phyloP scores from a whole-genome alignment of 1,140 invertebrate species.

The Elymnias hypermnestra region DNA sequence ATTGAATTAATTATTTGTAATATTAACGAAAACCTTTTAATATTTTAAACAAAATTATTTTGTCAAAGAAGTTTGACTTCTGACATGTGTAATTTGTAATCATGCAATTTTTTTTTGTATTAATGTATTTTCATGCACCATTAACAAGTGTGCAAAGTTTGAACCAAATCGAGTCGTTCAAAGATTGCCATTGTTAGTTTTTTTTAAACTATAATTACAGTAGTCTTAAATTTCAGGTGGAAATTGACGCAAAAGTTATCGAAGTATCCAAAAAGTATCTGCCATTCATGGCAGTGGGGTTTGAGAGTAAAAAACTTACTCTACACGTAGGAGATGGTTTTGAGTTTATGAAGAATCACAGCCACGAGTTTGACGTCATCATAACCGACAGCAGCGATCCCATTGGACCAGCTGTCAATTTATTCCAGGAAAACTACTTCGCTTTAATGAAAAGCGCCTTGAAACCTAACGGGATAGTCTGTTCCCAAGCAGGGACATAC shows the following conservation, averaged over 20 bases:
- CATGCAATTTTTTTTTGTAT: no score
- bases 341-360: slow-evolving; percentile 93
- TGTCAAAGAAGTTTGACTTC: no score
- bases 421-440: slow-evolving; percentile 93
- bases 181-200: no score
- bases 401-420: slow-evolving; percentile 85
- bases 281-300: slow-evolving; percentile 92
- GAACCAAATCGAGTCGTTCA: no score
- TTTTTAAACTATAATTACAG: no score
- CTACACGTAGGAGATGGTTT: slow-evolving; percentile 95
- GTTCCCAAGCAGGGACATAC: slow-evolving; percentile 93
- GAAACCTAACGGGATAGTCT: slow-evolving; percentile 91
- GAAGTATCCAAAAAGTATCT: slow-evolving; percentile 93
- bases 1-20: no score
- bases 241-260: slow-evolving; percentile 96
- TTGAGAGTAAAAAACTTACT: slow-evolving; percentile 88
- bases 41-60: no score
- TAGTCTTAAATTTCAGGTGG: slow-evolving; percentile 80
- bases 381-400: slow-evolving; percentile 99
- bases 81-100: no score
- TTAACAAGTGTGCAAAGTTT: no score
- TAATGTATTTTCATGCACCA: no score
- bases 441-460: slow-evolving; percentile 89
- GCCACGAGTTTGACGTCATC: slow-evolving; percentile 95
- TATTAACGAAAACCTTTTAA: no score